Evolutionary conservation across 1,140 invertebrate genomes (phyloP).

Genomic region (Drosophila pseudoobscura): DNA sequence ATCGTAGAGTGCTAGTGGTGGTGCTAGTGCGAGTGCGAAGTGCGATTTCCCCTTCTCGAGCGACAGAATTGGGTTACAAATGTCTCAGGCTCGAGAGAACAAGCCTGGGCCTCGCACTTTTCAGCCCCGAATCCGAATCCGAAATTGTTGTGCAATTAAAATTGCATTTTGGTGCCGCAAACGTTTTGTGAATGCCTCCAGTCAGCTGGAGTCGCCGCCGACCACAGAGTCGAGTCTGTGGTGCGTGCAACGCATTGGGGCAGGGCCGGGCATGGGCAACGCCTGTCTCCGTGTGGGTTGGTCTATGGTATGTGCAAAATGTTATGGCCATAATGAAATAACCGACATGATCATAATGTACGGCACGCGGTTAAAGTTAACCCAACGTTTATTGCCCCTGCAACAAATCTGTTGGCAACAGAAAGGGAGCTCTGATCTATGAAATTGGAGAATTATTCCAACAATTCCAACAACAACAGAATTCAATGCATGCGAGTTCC

Average conservation of each 20-base stretch:
- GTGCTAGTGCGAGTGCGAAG: conserved; percentile 36
- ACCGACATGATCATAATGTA: conserved; percentile 56
- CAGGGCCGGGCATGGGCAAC: conserved; percentile 10
- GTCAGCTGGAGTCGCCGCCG: too few relatives aligned
- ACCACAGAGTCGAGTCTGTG: conserved; percentile 6
- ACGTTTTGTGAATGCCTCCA: conserved; percentile 54
- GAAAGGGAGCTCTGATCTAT: conserved; percentile 31
- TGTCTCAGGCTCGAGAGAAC: conserved; percentile 60
- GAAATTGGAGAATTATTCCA: conserved; percentile 29
- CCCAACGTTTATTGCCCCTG: conserved; percentile 37
- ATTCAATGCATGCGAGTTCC: conserved; percentile 32
- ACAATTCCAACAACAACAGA: conserved; percentile 18
- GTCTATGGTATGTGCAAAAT: conserved; percentile 72
- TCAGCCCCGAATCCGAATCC: conserved; percentile 8
- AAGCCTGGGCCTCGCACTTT: conserved; percentile 59
- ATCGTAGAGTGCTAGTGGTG: conserved; percentile 61
- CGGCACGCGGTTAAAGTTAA: conserved; percentile 8
- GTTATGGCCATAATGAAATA: conserved; percentile 74
- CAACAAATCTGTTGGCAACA: conserved; percentile 30
- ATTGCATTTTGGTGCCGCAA: conserved; percentile 53
- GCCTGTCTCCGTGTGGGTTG: conserved; percentile 56
- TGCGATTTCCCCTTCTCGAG: conserved; percentile 28
- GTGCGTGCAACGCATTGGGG: conserved; percentile 62
- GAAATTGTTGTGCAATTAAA: conserved; percentile 79
- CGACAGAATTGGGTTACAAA: conserved; percentile 78